phyloP scores from a whole-genome alignment of 1,140 invertebrate species.

The Hesperophylax magnus region DNA sequence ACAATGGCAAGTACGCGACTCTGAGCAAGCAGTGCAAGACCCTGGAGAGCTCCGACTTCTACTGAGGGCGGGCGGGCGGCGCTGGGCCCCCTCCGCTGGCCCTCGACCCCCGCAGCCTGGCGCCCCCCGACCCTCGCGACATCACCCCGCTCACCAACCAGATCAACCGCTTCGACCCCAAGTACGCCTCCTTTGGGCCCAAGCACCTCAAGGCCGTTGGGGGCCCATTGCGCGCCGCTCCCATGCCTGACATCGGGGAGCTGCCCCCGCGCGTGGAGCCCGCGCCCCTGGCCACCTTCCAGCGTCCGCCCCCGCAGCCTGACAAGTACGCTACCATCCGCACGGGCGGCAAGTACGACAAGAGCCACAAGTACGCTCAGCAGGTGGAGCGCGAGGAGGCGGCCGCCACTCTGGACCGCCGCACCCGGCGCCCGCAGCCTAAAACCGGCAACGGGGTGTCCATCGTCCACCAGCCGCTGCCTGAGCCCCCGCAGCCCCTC shows the following conservation, averaged over 20 bases:
- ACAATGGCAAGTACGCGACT: constrained; percentile 89
- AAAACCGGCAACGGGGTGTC: constrained; percentile 38
- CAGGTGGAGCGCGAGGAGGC: constrained; percentile 52
- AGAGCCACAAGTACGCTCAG: constrained; percentile 56
- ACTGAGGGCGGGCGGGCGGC: constrained; percentile 85
- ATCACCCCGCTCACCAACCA: constrained; percentile 64
- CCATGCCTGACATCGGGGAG: constrained; percentile 49
- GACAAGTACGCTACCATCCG: constrained; percentile 68
- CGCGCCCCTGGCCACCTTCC: constrained; percentile 62
- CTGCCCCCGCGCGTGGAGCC: constrained; percentile 60
- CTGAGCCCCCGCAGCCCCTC: constrained; percentile 59
- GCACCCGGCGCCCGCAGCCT: constrained; percentile 56
- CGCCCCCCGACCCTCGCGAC: constrained; percentile 58
- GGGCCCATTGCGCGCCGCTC: constrained; percentile 25
- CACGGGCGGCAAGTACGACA: constrained; percentile 56
- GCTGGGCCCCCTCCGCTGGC: constrained; percentile 68
- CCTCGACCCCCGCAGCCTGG: constrained; percentile 59
- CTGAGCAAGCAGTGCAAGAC: constrained; percentile 96
- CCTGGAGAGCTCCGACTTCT: constrained; percentile 93
- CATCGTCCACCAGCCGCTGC: constrained; percentile 63
- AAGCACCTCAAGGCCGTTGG: constrained; percentile 68
- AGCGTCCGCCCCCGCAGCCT: constrained; percentile 58
- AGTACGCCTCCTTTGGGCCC: constrained; percentile 75
- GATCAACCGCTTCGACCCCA: constrained; percentile 75
- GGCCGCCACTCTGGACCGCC: constrained; percentile 37